Conservation (phyloP, 2,797 vertebrate genomes). For the Chrysolophus pictus region DNA sequence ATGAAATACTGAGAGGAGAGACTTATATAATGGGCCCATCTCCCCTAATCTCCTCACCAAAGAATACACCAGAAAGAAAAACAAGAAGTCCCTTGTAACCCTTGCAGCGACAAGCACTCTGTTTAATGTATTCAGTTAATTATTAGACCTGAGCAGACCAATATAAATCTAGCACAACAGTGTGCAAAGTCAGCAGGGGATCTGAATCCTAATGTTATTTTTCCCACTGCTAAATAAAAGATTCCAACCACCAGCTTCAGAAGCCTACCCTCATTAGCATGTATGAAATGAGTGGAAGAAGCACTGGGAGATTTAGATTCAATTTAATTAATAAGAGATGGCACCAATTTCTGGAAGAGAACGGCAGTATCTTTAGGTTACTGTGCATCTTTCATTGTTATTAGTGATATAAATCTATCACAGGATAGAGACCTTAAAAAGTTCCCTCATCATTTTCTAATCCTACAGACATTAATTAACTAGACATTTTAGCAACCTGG, state of each 20-base stretch:
- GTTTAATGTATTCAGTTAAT: slow-evolving; percentile 77
- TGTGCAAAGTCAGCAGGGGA: slow-evolving; percentile 73
- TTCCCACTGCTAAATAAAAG: slow-evolving; percentile 73
- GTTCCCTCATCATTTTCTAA: slow-evolving; percentile 50
- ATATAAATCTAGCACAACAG: slow-evolving; percentile 78
- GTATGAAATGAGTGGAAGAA: slow-evolving; percentile 70
- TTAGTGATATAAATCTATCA: slow-evolving; percentile 65
- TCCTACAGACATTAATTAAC: slow-evolving; percentile 57
- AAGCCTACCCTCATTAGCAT: slow-evolving; percentile 74
- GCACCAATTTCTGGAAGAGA: slow-evolving; percentile 55
- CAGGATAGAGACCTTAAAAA: slow-evolving; percentile 41
- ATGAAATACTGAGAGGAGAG: slow-evolving; percentile 40
- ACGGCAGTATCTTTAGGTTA: slow-evolving; percentile 36
- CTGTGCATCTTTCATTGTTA: slow-evolving; percentile 59
- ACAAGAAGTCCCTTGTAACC: slow-evolving; percentile 65
- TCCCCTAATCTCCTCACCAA: slow-evolving; percentile 49
- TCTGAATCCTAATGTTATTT: slow-evolving; percentile 69
- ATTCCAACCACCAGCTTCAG: slow-evolving; percentile 56
- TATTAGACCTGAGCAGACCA: slow-evolving; percentile 70
- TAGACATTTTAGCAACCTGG: slow-evolving; percentile 22
- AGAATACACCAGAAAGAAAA: slow-evolving; percentile 62
- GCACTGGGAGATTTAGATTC: slow-evolving; percentile 69
- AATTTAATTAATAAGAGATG: slow-evolving; percentile 76
- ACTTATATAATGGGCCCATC: slow-evolving; percentile 37
- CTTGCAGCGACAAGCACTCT: slow-evolving; percentile 39